Evolutionary conservation across 2,797 vertebrate species (phyloP), one percentile per base, ranked within the genome.

Genomic region (Oceanodroma leucorhoa): DNA sequence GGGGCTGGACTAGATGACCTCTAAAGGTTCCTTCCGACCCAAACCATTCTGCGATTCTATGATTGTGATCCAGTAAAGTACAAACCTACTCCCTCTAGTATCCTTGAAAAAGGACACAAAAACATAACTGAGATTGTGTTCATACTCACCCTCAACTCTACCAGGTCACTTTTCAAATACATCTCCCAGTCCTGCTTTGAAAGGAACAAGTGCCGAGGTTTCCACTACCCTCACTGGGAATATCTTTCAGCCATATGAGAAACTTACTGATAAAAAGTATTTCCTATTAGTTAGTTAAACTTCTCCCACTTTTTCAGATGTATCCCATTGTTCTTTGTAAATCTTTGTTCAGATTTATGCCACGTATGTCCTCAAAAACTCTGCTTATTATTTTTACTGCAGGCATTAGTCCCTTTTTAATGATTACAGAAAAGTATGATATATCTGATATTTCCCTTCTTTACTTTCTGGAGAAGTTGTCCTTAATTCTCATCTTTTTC

Each of bases 311-410:
- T 38, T 1, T 77, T 75, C n/a, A 60, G 51, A 62, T 32, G 32
- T 20, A 57, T 26, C 2, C 14, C 8, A 38, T 12, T 60, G 5
- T 38, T 66, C 73, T 29, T 73, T 57, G 8, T 21, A 77, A 75
- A 38, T n/a, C 11, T 19, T 53, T 41, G 6, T 76, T 80, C 41
- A 41, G 20, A 54, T 85, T 78, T 45, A 61, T 82, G 18, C 16
- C 21, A 21, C 0, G 0, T 66, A 71, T 30, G 6, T 17, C 22
- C 54, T 55, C 5, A 55, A 62, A 71, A 50, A 0, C 4, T 1
- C 5, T 24, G 18, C 10, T 60, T 72, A 9, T 79, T 79, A 53
- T 45, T 69, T 46, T 50, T 21, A 27, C 57, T 61, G 22, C 13
- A 67, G 32, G 4, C 0, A 0, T 29, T 27, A 73, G 9, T 9